A percentile compares a stretch with the other conserved stretches of the same genome.
Evolutionary conservation across 2,888 invertebrate genomes (phyloP).

Genomic region (Eustalomyia histrio): DNA sequence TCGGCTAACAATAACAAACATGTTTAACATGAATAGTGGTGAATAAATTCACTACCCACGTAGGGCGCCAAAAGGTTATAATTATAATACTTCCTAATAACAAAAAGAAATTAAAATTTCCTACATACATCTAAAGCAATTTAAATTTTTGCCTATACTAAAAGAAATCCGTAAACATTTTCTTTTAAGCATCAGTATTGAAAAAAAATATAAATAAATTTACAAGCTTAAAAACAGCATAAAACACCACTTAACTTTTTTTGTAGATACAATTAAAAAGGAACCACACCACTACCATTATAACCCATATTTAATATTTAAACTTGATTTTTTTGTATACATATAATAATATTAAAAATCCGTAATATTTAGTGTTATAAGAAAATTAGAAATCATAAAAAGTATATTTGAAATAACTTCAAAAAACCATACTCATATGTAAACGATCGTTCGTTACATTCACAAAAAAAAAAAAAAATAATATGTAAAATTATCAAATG

Average conservation of each 20-base stretch:
- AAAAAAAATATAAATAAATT: not conserved
- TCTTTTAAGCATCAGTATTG: slow-evolving; percentile 42
- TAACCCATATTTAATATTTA: slow-evolving; percentile 18
- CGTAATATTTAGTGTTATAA: slow-evolving; percentile 47
- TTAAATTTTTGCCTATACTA: slow-evolving; percentile 56
- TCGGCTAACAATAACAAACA: too few relatives aligned
- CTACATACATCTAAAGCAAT: slow-evolving; percentile 56
- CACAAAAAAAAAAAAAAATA: not conserved
- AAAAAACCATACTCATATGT: slow-evolving; percentile 40
- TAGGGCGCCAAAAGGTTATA: too few relatives aligned
- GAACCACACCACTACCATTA: slow-evolving; percentile 21
- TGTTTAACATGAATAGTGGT: too few relatives aligned
- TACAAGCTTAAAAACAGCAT: slow-evolving; percentile 9
- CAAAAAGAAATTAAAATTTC: too few relatives aligned
- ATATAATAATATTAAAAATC: slow-evolving; percentile 24
- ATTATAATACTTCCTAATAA: too few relatives aligned
- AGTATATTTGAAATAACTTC: not conserved
- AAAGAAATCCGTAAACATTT: slow-evolving; percentile 30
- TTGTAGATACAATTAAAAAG: slow-evolving; percentile 60
- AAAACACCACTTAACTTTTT: slow-evolving; percentile 48
- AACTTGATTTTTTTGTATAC: slow-evolving; percentile 53
- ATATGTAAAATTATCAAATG: slow-evolving; percentile 50
- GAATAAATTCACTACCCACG: too few relatives aligned
- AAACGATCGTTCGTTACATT: slow-evolving; percentile 48
- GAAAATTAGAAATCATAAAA: slow-evolving; percentile 33